Evolutionary conservation across 1,140 invertebrate species (phyloP).

Genomic region (Coelopa frigida): DNA sequence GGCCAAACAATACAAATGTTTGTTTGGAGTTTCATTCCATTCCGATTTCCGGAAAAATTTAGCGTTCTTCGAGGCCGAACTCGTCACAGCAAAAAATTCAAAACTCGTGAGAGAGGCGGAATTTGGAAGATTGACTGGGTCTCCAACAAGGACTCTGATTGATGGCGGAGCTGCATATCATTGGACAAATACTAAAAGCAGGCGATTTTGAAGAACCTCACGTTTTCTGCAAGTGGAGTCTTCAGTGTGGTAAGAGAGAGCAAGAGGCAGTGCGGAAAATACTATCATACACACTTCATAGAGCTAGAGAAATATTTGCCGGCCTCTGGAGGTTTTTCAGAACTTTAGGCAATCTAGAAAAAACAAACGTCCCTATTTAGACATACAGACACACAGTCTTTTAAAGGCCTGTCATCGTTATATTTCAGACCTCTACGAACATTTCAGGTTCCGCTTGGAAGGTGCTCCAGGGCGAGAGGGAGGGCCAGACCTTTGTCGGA

Average conservation of each 20-base stretch:
- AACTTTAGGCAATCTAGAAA: no score
- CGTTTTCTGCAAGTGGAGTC: constrained; percentile 67
- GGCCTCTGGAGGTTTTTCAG: no score
- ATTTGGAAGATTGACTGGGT: no score
- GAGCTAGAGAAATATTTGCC: background rate
- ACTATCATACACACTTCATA: background rate
- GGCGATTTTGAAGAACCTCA: constrained; percentile 57
- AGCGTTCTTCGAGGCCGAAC: no score
- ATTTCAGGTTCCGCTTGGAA: constrained; percentile 62
- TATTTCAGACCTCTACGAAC: constrained; percentile 4
- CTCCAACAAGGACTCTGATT: no score
- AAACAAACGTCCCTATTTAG: no score
- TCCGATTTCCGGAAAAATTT: no score
- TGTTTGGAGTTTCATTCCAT: no score
- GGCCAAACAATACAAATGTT: no score
- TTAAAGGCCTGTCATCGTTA: background rate
- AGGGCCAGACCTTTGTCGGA: constrained; percentile 60
- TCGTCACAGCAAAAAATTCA: no score
- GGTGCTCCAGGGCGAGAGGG: constrained; percentile 56
- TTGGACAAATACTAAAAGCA: constrained; percentile 64
- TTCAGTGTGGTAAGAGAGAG: constrained; percentile 54
- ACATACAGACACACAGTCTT: background rate
- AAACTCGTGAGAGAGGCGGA: no score
- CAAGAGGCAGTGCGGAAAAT: background rate
- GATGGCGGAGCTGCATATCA: constrained; percentile 68